phyloP scores from a whole-genome alignment of 2,888 invertebrate species.

The Lacanobia oleracea region DNA sequence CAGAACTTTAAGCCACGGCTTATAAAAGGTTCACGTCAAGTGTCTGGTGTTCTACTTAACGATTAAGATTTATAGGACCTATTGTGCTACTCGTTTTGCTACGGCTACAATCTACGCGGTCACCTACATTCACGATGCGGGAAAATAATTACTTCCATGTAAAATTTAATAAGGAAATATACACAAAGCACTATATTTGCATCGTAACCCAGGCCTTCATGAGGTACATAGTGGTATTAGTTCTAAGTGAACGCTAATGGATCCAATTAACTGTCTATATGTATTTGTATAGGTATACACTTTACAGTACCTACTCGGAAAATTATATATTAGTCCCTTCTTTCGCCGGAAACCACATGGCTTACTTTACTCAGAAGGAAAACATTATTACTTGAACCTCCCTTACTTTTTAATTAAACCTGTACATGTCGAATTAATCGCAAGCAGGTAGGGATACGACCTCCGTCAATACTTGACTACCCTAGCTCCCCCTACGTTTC shows the following conservation, averaged over 20 bases:
- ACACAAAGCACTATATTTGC: constrained; percentile 8
- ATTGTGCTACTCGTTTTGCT: background rate
- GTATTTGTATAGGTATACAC: background rate
- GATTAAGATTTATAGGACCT: background rate
- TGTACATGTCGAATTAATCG: background rate
- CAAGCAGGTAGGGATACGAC: background rate
- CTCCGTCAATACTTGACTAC: constrained; percentile 16
- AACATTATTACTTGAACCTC: background rate
- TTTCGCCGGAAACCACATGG: constrained; percentile 2
- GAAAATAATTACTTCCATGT: constrained; percentile 7
- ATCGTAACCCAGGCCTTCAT: constrained; percentile 1
- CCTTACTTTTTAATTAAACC: background rate
- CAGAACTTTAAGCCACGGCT: background rate
- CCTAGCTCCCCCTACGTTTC: constrained; percentile 1
- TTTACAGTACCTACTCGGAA: constrained; percentile 2
- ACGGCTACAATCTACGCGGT: background rate
- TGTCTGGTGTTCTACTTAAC: background rate
- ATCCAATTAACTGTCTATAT: constrained; percentile 29
- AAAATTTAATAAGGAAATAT: constrained; percentile 4
- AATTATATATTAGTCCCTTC: background rate
- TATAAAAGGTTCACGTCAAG: background rate
- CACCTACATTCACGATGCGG: constrained; percentile 15
- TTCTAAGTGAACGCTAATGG: constrained; percentile 34
- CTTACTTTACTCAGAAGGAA: background rate
- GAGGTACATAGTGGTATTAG: constrained; percentile 4